Percentiles rank a stretch among this genome's conserved stretches.
phyloP scores from a whole-genome alignment of 2,797 vertebrate species.

The Echiichthys vipera region DNA sequence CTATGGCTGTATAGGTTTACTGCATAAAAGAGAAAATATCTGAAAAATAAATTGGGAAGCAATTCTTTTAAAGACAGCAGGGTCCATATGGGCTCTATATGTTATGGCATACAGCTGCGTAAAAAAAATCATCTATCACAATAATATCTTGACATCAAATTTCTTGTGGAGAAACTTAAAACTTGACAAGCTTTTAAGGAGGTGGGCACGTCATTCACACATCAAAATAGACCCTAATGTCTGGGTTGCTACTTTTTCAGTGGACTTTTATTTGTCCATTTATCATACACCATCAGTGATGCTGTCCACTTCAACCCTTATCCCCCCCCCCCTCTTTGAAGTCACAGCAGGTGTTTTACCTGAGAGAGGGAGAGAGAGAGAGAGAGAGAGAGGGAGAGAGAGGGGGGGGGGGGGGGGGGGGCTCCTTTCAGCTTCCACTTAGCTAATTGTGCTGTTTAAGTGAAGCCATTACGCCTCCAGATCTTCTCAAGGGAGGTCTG shows the following conservation, averaged over 20 bases:
- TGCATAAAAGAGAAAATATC: background rate
- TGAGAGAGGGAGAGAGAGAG: slow-evolving; percentile 6
- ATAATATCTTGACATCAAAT: background rate
- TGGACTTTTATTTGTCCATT: too few relatives aligned
- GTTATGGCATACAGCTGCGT: background rate
- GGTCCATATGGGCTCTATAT: background rate
- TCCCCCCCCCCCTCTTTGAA: too few relatives aligned
- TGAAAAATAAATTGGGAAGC: background rate
- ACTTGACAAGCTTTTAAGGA: background rate
- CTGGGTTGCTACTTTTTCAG: background rate
- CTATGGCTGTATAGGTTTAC: background rate
- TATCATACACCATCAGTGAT: background rate
- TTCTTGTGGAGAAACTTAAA: background rate
- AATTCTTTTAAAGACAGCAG: background rate
- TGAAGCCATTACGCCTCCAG: background rate
- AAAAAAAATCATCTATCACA: background rate
- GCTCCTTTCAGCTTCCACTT: slow-evolving; percentile 5
- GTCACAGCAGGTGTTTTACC: slow-evolving; percentile 51
- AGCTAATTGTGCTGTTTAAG: slow-evolving; percentile 11
- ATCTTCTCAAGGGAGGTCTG: slow-evolving; percentile 9
- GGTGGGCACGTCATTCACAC: background rate
- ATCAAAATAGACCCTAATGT: background rate
- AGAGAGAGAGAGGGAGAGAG: background rate
- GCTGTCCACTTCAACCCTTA: background rate
- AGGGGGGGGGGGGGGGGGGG: background rate